Evolutionary conservation across 2,797 vertebrate genomes (phyloP).

Genomic region (Loris lydekkerianus): DNA sequence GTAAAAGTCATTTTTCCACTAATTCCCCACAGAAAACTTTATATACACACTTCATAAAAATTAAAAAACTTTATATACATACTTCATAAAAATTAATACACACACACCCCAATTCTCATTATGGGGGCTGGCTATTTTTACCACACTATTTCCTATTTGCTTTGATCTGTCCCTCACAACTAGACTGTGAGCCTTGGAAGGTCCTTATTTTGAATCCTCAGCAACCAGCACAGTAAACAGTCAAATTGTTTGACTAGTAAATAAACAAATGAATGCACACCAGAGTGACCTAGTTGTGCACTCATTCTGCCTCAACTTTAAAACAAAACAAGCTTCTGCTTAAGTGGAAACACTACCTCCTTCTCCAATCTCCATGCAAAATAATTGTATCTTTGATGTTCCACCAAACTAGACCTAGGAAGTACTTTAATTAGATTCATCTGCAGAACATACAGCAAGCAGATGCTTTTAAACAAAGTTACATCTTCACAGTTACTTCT

Average conservation of each 20-base stretch:
- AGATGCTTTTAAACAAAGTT: slow-evolving; percentile 55
- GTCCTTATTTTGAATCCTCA: neutral
- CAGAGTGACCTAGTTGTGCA: neutral
- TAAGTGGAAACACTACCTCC: neutral
- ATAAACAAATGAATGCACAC: neutral
- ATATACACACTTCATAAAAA: neutral
- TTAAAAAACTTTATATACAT: neutral
- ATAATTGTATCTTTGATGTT: neutral
- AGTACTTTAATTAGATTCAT: slow-evolving; percentile 66
- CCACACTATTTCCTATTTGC: neutral
- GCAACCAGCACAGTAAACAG: neutral
- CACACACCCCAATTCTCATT: neutral
- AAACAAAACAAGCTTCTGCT: neutral
- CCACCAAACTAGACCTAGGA: neutral
- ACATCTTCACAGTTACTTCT: slow-evolving; percentile 24
- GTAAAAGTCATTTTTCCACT: neutral
- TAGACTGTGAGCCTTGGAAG: neutral
- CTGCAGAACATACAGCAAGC: slow-evolving; percentile 8
- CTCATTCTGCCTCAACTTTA: neutral
- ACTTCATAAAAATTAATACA: neutral
- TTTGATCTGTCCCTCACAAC: neutral
- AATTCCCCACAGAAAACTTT: neutral
- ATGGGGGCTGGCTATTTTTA: neutral
- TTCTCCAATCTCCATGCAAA: neutral
- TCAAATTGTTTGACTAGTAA: neutral